Base-by-base conservation (phyloP, 1,140 invertebrate genomes). In the Belonocnema kinseyi region DNA sequence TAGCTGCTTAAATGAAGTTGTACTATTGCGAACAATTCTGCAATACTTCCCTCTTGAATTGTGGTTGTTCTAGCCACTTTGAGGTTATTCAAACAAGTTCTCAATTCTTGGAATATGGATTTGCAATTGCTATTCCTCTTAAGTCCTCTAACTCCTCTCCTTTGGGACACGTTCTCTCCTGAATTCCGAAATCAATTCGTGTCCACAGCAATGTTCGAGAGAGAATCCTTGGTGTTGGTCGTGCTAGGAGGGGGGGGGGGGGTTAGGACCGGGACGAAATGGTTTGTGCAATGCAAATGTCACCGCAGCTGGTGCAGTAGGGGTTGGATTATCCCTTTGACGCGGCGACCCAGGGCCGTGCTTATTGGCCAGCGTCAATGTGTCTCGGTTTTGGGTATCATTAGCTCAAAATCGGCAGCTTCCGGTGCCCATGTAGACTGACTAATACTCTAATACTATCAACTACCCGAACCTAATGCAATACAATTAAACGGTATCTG, bases 281-380 rank as follows among this genome's bases (percentile, higher is more conserved):
- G 56, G 79, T 77, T 83, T 77, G 79, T 82, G 79, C 79, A 79
- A 79, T 81, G 80, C 82, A 81, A 83, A 83, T 83, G 82, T 83
- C 80, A 81, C 82, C 80, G 75, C 82, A 83, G 80, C 82, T 80
- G 80, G 78, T 74, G 82, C 82, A 81, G 77, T 81, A 81, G 79
- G 77, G 81, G 73, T 79, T 74, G 81, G 81, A 80, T 83, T 83
- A 79, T 79, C 79, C 77, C 79, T 83, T 83, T 83, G 80, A 83
- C 78, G 80, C 75, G 78, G 75, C 76, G 56, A 83, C 76, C 77
- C 77, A 81, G 77, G 74, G 78, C 74, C 78, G 78, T 83, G 78
- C 75, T 83, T 81, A 83, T 83, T 83, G 82, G 82, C 76, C 54
- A 56, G 74, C 74, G 77, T 77, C 77, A 79, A 74, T 81, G 79